A percentile compares a stretch with the other conserved stretches of the same genome.
phyloP scores from a whole-genome alignment of 2,113 vertebrate genomes.

The Aramus guarauna region DNA sequence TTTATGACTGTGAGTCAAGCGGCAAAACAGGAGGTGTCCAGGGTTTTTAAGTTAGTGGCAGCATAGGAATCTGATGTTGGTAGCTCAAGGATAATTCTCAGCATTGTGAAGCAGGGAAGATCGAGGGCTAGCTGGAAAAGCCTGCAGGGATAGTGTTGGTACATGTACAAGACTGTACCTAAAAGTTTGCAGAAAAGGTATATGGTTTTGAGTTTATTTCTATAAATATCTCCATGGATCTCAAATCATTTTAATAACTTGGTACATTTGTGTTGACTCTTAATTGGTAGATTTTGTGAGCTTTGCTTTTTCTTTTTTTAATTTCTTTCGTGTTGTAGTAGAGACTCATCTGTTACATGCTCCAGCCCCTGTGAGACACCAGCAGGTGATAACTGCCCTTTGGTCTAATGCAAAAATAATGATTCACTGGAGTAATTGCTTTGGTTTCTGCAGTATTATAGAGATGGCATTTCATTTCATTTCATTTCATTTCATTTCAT shows the following conservation, averaged over 20 bases:
- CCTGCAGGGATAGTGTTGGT: not conserved
- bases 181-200: not conserved
- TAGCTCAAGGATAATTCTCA: not conserved
- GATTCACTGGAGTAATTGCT: not conserved
- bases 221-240: not conserved
- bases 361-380: not conserved
- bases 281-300: not conserved
- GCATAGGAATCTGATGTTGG: not conserved
- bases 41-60: not conserved
- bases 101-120: not conserved
- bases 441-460: not conserved
- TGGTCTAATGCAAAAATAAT: not conserved
- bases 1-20: not conserved
- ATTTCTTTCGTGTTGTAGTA: not conserved
- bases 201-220: not conserved
- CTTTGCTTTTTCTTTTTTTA: not conserved
- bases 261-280: not conserved
- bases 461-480: not conserved
- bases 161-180: not conserved
- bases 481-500: not conserved
- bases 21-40: not conserved
- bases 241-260: not conserved
- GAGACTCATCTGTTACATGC: not conserved
- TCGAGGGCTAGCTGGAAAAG: not conserved
- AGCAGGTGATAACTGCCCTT: constrained; percentile 7